Conservation (phyloP, 2,888 invertebrate species). For the Heliconius charithonia region DNA sequence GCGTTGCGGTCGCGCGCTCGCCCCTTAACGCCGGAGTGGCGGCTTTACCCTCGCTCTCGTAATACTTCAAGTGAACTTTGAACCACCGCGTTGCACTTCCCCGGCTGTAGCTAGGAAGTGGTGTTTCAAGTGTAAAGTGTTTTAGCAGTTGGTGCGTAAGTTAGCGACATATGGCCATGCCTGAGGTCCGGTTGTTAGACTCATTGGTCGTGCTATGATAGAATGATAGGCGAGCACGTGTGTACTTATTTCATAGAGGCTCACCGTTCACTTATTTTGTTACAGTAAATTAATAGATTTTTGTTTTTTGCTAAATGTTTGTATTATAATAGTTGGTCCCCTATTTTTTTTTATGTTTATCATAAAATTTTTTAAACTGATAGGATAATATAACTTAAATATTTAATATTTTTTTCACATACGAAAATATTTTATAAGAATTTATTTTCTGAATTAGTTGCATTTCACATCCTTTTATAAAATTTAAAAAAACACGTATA, state of each 20-base stretch:
- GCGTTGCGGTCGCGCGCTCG: conserved; percentile 71
- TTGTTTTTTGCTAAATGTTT: background rate
- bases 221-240: conserved; percentile 75
- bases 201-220: conserved; percentile 69
- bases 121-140: conserved; percentile 70
- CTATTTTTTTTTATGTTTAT: background rate
- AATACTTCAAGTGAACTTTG: conserved; percentile 50
- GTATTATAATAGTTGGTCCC: background rate
- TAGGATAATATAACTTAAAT: background rate
- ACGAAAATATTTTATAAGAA: too few relatives aligned
- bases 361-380: background rate
- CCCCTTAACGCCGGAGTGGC: conserved; percentile 48
- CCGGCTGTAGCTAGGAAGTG: conserved; percentile 51
- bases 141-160: conserved; percentile 71
- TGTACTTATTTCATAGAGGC: conserved; percentile 69
- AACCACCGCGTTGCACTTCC: conserved; percentile 42
- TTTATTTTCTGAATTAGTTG: too few relatives aligned
- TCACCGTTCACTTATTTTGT: conserved; percentile 80
- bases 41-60: conserved; percentile 52
- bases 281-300: conserved; percentile 55
- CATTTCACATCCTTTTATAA: too few relatives aligned
- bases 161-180: conserved; percentile 77
- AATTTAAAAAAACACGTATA: background rate
- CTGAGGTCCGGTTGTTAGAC: conserved; percentile 67
- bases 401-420: too few relatives aligned